Evolutionary conservation across 2,888 invertebrate genomes (phyloP), one percentile per base, ranked within the genome.

Genomic region (Oscheius myriophilus): DNA sequence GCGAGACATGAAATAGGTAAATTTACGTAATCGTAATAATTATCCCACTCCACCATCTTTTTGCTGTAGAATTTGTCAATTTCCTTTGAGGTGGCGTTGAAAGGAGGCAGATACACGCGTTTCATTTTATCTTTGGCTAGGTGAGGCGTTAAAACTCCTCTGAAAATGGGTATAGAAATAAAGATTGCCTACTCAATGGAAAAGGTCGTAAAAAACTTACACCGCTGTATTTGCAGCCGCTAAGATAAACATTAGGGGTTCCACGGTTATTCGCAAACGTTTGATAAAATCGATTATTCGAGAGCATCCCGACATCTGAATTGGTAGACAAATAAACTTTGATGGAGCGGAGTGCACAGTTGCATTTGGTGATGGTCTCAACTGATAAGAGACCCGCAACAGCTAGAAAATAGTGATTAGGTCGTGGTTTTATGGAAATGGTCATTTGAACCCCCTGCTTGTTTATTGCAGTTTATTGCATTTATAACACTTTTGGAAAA

Each of bases 11-110:
- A 79, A 14, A 82, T 75, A 33, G 83, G 83, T 49, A 80, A 54
- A 67, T 83, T 83, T 21, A 83, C 73, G 67, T 82, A 82, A 65
- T 78, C 74, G 68, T 83, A 83, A 63, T 82, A 78, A 67, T 82
- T 80, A 68, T 83, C 81, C 83, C 83, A 83, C 43, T 71, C 54
- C 58, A 82, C 81, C 78, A 82, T 82, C 59, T 78, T 74, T 66
- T 80, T 80, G 66, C 76, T 81, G 69, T 78, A 82, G 51, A 71
- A 82, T 67, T 80, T 80, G 42, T 81, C 76, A 11, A 73, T 43
- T n/a, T 74, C 75, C 43, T 72, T 71, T 33, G 66, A 66, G 51
- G 69, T 69, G 12, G 73, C 33, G 26, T 75, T 73, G 11, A 70
- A 55, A 0, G 82, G 78, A 2, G 76, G 68, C 0, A 67, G 64